phyloP scores from a whole-genome alignment of 2,888 invertebrate species.

The Bombylius discolor region DNA sequence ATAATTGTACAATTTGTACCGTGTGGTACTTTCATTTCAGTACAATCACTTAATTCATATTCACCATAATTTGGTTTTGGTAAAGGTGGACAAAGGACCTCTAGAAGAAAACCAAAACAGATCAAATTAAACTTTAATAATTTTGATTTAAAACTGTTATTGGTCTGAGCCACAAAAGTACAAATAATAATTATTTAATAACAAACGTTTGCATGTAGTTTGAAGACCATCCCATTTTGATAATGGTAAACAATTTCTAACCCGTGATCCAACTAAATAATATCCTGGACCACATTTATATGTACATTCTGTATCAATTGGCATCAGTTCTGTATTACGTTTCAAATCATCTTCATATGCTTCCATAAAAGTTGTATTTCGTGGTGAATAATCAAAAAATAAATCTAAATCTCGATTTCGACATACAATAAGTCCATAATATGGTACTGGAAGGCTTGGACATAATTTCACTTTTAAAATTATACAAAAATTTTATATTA shows the following conservation, averaged over 20 bases:
- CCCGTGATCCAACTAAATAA: constrained; percentile 48
- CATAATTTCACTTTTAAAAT: constrained; percentile 46
- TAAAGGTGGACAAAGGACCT: constrained; percentile 39
- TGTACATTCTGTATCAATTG: constrained; percentile 51
- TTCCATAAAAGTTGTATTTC: constrained; percentile 20
- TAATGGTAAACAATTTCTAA: constrained; percentile 50
- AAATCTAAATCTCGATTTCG: constrained; percentile 33
- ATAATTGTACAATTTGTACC: constrained; percentile 44
- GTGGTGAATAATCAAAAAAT: constrained; percentile 18
- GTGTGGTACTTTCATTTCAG: constrained; percentile 41
- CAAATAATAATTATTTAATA: background rate
- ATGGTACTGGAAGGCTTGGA: constrained; percentile 40
- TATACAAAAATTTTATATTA: background rate
- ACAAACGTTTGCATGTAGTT: constrained; percentile 49
- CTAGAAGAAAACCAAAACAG: constrained; percentile 19
- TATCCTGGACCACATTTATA: constrained; percentile 51
- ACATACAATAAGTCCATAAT: constrained; percentile 44
- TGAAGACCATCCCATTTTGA: constrained; percentile 56
- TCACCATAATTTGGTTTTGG: constrained; percentile 41
- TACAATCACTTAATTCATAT: constrained; percentile 43
- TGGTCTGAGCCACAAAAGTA: background rate
- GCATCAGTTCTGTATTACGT: constrained; percentile 26
- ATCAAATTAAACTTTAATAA: background rate
- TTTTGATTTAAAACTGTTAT: no score
- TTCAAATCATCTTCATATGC: constrained; percentile 15